Conservation (phyloP, 2,113 vertebrate genomes). For the Meleagris gallopavo region DNA sequence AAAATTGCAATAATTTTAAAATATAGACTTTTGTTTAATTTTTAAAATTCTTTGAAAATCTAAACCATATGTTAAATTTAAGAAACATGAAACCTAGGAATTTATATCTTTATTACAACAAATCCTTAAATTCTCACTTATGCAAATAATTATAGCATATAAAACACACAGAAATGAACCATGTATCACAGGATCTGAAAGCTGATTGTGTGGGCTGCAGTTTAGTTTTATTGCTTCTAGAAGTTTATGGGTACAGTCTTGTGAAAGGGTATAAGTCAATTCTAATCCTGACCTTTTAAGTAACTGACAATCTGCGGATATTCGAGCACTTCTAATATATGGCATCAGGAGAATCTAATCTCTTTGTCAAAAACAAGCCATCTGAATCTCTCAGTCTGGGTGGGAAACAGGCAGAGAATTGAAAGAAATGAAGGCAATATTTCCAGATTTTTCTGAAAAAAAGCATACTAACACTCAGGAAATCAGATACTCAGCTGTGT, state of each 20-base stretch:
- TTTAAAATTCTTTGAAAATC: background rate
- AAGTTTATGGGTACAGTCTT: background rate
- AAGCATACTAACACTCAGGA: background rate
- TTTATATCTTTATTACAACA: background rate
- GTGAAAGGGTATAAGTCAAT: background rate
- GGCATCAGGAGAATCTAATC: background rate
- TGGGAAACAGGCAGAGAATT: background rate
- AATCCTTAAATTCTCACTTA: background rate
- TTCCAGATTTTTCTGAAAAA: constrained; percentile 9
- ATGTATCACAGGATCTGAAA: background rate
- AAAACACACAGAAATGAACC: background rate
- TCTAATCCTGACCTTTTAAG: background rate
- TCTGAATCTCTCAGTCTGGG: background rate
- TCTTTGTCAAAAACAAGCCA: background rate
- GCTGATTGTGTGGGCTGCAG: background rate
- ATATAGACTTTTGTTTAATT: background rate
- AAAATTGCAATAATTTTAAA: background rate
- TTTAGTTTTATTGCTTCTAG: background rate
- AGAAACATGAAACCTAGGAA: background rate
- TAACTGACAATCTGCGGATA: background rate
- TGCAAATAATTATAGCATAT: background rate
- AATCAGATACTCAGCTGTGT: constrained; percentile 22
- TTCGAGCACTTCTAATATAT: background rate
- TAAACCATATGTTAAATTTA: background rate
- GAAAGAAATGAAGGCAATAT: constrained; percentile 3